phyloP scores from a whole-genome alignment of 1,140 invertebrate species.

The Brachionus angularis region DNA sequence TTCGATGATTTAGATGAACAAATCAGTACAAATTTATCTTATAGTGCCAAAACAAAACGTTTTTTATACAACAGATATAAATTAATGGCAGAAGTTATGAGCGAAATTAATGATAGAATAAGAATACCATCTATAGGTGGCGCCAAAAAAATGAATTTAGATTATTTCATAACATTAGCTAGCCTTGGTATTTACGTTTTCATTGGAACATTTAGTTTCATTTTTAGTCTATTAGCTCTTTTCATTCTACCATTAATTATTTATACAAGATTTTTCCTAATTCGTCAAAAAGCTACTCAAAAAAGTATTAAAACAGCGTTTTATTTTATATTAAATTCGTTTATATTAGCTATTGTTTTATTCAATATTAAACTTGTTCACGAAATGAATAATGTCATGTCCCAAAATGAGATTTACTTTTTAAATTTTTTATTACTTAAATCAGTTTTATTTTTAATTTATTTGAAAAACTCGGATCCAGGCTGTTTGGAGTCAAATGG shows the following conservation, averaged over 20 bases:
- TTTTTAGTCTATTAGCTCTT: background rate
- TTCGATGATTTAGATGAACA: background rate
- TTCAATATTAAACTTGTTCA: background rate
- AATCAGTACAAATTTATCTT: background rate
- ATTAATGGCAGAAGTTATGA: background rate
- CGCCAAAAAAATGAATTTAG: conserved; percentile 14
- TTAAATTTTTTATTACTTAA: background rate
- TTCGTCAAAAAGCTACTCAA: background rate
- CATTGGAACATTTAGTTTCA: conserved; percentile 11
- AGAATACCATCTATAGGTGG: conserved; percentile 29
- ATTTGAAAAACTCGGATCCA: conserved; percentile 26
- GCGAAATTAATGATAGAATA: conserved; percentile 7
- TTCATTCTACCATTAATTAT: conserved; percentile 3
- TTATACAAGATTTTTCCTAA: conserved; percentile 6
- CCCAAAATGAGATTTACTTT: background rate
- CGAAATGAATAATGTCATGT: background rate
- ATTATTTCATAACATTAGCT: background rate
- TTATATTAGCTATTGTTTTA: background rate
- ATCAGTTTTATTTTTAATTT: background rate
- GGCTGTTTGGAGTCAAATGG: background rate
- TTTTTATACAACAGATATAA: background rate
- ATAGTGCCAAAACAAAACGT: background rate
- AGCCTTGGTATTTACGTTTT: background rate
- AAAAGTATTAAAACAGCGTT: conserved; percentile 8
- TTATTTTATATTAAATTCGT: background rate